Evolutionary conservation across 1,140 invertebrate genomes (phyloP), one percentile per base, ranked within the genome.

Genomic region (Meloidogyne chitwoodi): DNA sequence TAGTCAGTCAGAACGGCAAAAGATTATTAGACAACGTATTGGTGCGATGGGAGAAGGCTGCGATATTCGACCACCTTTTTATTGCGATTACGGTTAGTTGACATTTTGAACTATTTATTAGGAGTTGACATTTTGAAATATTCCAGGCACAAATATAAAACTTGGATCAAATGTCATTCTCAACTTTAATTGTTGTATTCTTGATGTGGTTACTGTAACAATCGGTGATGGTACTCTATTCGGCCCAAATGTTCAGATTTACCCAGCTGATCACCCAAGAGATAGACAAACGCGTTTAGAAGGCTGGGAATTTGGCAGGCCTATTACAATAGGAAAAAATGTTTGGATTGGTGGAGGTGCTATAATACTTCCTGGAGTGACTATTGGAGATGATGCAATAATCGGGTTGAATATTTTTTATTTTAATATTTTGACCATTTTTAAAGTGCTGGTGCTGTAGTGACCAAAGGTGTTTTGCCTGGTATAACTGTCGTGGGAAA

Each of bases 341-440:
- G 78, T 79, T 14, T 85, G 84, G 84, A 75, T 85, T 31, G 83
- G 84, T 22, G 83, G 83, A 22, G 75, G 67, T n/a, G 76, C 78
- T 0, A 41, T 77, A 0, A 83, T 85, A 64, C 68, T 79, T 16
- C 82, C 84, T 1, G 84, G 84, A 8, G 83, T 85, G 8, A 85
- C 80, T 4, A 81, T 85, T 69, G 84, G 83, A 0, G 77, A 85
- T 72, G 77, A 74, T 66, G 80, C 80, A 4, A 70, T 77, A 22
- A 77, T 85, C 62, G 84, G 81, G 69, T 66, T 22, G 19, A 16
- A 66, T 19, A 31, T 5, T 66, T 19, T 1, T 1, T 31, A 5
- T 31, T 22, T n/a, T 38, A 66, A 22, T 16, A 19, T 16, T 61
- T 71, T 12, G 19, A 6, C 6, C 6, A 3, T 6, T 6, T 63